Conservation (phyloP, 2,888 invertebrate species). For the Hyalella azteca region DNA sequence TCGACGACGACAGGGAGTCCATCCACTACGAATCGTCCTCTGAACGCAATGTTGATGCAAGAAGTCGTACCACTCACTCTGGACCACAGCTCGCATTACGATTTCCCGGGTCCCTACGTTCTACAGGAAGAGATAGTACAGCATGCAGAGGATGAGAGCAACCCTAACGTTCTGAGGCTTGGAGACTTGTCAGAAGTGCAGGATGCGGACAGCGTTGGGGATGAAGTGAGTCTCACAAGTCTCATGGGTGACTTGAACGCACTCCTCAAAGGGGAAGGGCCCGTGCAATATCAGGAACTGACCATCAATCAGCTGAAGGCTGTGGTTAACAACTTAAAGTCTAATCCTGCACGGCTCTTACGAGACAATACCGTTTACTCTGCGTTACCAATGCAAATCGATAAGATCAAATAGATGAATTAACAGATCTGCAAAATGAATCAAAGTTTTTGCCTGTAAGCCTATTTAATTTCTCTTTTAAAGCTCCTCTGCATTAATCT, state of each 20-base stretch:
- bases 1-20: not conserved
- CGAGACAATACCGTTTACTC: conserved; percentile 11
- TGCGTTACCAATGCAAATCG: not conserved
- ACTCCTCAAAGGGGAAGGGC: conserved; percentile 2
- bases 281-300: conserved; percentile 16
- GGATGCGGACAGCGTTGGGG: not conserved
- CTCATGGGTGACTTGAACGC: not conserved
- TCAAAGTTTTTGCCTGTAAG: too few species aligned
- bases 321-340: not conserved
- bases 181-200: not conserved
- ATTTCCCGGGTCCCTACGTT: not conserved
- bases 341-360: not conserved
- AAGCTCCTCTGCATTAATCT: too few species aligned
- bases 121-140: conserved; percentile 23
- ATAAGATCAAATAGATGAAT: too few species aligned
- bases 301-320: not conserved
- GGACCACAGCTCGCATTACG: not conserved
- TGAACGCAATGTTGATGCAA: not conserved
- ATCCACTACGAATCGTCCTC: not conserved
- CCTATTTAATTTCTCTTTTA: too few species aligned
- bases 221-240: not conserved
- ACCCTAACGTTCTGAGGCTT: not conserved
- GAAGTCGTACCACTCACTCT: not conserved
- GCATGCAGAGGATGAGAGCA: not conserved
- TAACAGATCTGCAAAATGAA: too few species aligned